phyloP scores from a whole-genome alignment of 2,797 vertebrate genomes.

The Hydrolagus colliei region DNA sequence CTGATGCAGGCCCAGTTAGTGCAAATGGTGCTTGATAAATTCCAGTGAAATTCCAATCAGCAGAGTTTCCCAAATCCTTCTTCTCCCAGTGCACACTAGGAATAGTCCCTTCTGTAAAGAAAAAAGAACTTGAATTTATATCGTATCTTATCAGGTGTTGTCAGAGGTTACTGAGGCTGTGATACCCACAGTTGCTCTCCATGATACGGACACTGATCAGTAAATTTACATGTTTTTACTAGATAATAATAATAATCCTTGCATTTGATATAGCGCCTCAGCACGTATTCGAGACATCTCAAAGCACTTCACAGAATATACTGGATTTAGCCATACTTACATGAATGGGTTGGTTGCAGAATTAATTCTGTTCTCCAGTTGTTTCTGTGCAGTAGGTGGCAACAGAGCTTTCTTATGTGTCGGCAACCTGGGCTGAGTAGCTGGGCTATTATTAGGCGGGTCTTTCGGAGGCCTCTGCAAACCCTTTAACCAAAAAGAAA shows the following conservation, averaged over 20 bases:
- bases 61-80: neutral
- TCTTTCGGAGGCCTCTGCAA: neutral
- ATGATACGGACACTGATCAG: too few species aligned
- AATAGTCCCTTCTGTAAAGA: conserved; percentile 15
- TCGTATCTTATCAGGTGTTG: too few species aligned
- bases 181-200: too few species aligned
- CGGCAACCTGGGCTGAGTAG: neutral
- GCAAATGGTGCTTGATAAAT: conserved; percentile 23
- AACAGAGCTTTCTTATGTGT: neutral
- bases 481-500: neutral
- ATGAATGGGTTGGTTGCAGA: neutral
- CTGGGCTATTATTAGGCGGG: neutral
- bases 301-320: too few species aligned
- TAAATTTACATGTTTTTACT: too few species aligned
- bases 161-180: too few species aligned
- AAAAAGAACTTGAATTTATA: too few species aligned
- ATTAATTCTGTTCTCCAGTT: neutral
- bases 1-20: conserved; percentile 1
- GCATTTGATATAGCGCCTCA: too few species aligned
- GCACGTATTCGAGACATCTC: too few species aligned
- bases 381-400: neutral
- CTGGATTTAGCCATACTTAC: neutral
- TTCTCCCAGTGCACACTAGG: neutral
- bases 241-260: too few species aligned
- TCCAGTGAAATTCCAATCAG: neutral